These are phyloP conservation scores for Ciconia boyciana DNA, from an alignment of 2,113 vertebrate genomes.

Conservation along the genomic window DNA sequence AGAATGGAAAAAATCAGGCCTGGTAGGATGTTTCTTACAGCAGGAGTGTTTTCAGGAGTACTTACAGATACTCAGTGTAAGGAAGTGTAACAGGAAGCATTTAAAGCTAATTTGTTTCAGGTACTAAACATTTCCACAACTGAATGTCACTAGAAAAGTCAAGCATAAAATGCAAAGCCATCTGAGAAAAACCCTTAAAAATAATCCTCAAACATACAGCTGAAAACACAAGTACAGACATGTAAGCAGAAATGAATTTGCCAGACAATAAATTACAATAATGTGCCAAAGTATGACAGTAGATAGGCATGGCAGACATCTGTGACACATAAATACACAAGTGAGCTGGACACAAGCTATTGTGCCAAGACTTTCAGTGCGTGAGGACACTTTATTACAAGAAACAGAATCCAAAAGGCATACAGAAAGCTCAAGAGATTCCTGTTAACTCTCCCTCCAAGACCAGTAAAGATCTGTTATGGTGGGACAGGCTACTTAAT, in stretches of 20 bases:
- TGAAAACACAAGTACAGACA: not conserved
- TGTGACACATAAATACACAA: not conserved
- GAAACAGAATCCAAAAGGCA: not conserved
- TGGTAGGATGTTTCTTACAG: not conserved
- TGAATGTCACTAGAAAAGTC: not conserved
- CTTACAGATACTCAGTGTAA: not conserved
- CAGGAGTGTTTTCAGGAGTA: not conserved
- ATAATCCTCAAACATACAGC: not conserved
- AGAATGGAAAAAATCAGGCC: not conserved
- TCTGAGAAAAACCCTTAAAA: not conserved
- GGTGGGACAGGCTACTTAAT: not conserved
- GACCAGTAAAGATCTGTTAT: not conserved
- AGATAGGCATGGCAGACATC: not conserved
- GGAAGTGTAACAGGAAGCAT: not conserved
- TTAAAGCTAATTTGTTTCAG: not conserved
- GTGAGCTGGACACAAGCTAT: not conserved
- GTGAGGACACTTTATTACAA: not conserved
- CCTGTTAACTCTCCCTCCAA: not conserved
- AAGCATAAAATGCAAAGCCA: not conserved
- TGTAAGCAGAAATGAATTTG: not conserved
- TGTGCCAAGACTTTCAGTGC: not conserved
- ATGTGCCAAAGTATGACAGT: not conserved
- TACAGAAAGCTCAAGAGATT: not conserved
- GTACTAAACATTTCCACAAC: not conserved
- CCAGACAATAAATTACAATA: not conserved